These are phyloP conservation scores for Gouania willdenowi DNA, from an alignment of 2,797 vertebrate species.

Conservation along the genomic window DNA sequence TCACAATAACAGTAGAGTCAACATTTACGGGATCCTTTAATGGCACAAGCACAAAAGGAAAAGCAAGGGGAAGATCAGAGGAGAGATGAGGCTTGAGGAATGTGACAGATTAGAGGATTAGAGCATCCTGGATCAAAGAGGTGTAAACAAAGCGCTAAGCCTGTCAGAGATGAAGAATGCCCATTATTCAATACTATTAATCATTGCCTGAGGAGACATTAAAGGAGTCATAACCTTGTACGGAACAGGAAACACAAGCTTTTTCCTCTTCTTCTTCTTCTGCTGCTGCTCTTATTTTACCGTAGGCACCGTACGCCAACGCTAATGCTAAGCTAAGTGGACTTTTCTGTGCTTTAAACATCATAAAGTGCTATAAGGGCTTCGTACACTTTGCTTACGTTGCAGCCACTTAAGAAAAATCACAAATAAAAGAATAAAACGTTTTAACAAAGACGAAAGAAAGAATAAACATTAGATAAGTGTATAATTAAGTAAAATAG, in stretches of 20 bases:
- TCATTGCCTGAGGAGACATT: constrained; percentile 8
- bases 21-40: constrained; percentile 4
- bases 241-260: not conserved
- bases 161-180: constrained; percentile 18
- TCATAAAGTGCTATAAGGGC: no score
- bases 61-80: constrained; percentile 29
- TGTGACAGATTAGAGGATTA: constrained; percentile 50
- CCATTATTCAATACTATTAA: constrained; percentile 19
- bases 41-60: constrained; percentile 13
- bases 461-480: no score
- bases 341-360: no score
- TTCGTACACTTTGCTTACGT: no score
- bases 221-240: not conserved
- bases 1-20: constrained; percentile 33
- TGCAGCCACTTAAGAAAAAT: no score
- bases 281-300: no score
- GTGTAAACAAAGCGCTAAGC: constrained; percentile 28
- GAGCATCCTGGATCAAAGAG: constrained; percentile 43
- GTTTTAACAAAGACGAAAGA: no score
- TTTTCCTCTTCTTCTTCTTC: no score
- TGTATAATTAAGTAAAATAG: no score
- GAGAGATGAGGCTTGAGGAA: constrained; percentile 29
- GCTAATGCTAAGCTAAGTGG: no score
- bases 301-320: no score
- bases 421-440: no score